Percentiles rank a stretch among this genome's conserved stretches.
These are phyloP conservation scores for Sorex maritimensis DNA, from an alignment of 2,797 vertebrate species.

Conservation along the genomic window DNA sequence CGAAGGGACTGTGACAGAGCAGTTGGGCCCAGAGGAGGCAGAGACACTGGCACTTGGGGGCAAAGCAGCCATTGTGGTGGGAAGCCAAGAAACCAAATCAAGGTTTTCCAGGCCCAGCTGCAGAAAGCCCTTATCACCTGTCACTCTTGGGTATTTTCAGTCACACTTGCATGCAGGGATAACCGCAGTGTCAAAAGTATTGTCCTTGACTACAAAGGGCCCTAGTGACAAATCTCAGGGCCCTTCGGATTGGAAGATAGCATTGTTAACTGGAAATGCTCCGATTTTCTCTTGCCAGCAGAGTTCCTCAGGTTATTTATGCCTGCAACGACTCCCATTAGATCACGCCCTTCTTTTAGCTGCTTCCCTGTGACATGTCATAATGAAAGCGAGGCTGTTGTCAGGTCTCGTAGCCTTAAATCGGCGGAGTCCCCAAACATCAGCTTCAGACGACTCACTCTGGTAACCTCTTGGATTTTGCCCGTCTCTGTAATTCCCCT, in stretches of 20 bases:
- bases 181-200: slow-evolving; percentile 73
- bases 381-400: slow-evolving; percentile 59
- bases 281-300: slow-evolving; percentile 72
- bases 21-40: neutral
- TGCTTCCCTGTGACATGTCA: slow-evolving; percentile 63
- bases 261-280: slow-evolving; percentile 65
- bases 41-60: neutral
- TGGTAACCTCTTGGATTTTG: slow-evolving; percentile 84
- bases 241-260: slow-evolving; percentile 79
- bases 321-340: slow-evolving; percentile 32
- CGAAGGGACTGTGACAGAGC: neutral
- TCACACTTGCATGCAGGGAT: slow-evolving; percentile 68
- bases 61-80: neutral
- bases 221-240: slow-evolving; percentile 73
- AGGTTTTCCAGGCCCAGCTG: neutral
- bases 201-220: slow-evolving; percentile 79
- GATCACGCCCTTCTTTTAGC: slow-evolving; percentile 67
- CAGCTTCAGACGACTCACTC: slow-evolving; percentile 63
- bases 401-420: slow-evolving; percentile 65
- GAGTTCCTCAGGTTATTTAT: slow-evolving; percentile 78
- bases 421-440: slow-evolving; percentile 65
- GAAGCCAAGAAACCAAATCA: slow-evolving; percentile 35
- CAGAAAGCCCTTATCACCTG: slow-evolving; percentile 74
- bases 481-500: slow-evolving; percentile 46
- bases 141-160: slow-evolving; percentile 78